phyloP scores from a whole-genome alignment of 1,140 invertebrate genomes.

The Brachionus koreanus region DNA sequence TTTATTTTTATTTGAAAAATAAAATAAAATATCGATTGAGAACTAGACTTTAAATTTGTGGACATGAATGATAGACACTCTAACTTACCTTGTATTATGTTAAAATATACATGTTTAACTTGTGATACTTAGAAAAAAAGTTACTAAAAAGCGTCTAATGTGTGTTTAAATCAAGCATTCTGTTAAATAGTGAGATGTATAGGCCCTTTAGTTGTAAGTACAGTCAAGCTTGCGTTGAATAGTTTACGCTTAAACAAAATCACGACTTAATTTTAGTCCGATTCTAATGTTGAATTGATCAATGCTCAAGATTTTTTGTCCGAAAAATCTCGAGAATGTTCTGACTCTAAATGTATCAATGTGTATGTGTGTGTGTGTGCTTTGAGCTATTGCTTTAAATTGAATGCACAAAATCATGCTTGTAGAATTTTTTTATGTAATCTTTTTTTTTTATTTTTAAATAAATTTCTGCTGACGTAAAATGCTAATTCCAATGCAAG shows the following conservation, averaged over 20 bases:
- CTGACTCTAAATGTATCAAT: not conserved
- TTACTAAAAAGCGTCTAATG: not conserved
- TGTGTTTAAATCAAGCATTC: not conserved
- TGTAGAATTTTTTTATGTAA: not conserved
- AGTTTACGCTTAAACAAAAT: not conserved
- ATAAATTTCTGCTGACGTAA: not conserved
- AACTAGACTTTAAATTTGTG: not conserved
- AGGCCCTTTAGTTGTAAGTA: not conserved
- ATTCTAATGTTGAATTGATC: not conserved
- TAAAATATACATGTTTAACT: not conserved
- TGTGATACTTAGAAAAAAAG: not conserved
- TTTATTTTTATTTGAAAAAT: not conserved
- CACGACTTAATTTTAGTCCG: not conserved
- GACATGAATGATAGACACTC: not conserved
- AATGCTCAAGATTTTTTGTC: not conserved
- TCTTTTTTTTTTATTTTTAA: not conserved
- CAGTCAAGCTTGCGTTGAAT: not conserved
- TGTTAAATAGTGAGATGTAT: not conserved
- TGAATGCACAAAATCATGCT: not conserved
- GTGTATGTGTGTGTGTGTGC: not conserved
- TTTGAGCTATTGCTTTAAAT: not conserved
- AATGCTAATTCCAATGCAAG: not conserved
- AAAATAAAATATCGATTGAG: not conserved
- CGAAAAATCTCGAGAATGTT: not conserved
- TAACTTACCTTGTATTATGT: not conserved